Evolutionary conservation across 1,140 invertebrate species (phyloP).

Genomic region (Pristionchus pacificus): DNA sequence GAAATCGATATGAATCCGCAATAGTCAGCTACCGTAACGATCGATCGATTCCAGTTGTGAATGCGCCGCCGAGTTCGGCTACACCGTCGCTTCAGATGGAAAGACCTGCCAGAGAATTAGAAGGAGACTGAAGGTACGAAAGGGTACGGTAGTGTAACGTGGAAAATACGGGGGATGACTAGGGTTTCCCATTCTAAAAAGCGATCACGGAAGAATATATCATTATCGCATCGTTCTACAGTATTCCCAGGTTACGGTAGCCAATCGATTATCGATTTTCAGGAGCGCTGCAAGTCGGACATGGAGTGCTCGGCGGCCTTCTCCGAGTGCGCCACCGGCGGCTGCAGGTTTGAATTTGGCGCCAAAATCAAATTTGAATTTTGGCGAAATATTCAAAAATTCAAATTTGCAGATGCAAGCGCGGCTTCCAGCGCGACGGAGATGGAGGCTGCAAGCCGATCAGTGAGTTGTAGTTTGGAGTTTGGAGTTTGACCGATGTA

Average conservation of each 20-base stretch:
- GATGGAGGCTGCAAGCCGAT: constrained; percentile 48
- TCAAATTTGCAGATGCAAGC: constrained; percentile 37
- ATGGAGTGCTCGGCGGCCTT: constrained; percentile 48
- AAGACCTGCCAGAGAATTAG: constrained; percentile 41
- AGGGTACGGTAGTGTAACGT: background rate
- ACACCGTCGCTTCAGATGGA: constrained; percentile 36
- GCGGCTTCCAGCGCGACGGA: constrained; percentile 46
- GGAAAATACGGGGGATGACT: too few species aligned
- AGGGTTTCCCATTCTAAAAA: too few species aligned
- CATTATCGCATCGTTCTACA: too few species aligned
- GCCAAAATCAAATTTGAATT: too few species aligned
- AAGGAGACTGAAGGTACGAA: constrained; percentile 39
- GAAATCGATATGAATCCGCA: constrained; percentile 13
- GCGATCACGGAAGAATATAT: too few species aligned
- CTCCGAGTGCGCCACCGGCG: constrained; percentile 42
- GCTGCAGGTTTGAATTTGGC: constrained; percentile 35
- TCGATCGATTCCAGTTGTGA: constrained; percentile 45
- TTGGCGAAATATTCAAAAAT: background rate
- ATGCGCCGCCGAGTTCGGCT: constrained; percentile 44
- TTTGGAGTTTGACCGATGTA: too few species aligned
- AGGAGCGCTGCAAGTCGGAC: constrained; percentile 45
- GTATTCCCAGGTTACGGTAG: too few species aligned
- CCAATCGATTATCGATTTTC: too few species aligned
- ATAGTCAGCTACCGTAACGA: too few species aligned
- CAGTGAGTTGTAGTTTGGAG: constrained; percentile 14